These are phyloP conservation scores for Blastobasis lacticolella DNA, from an alignment of 2,888 invertebrate species.

Conservation along the genomic window DNA sequence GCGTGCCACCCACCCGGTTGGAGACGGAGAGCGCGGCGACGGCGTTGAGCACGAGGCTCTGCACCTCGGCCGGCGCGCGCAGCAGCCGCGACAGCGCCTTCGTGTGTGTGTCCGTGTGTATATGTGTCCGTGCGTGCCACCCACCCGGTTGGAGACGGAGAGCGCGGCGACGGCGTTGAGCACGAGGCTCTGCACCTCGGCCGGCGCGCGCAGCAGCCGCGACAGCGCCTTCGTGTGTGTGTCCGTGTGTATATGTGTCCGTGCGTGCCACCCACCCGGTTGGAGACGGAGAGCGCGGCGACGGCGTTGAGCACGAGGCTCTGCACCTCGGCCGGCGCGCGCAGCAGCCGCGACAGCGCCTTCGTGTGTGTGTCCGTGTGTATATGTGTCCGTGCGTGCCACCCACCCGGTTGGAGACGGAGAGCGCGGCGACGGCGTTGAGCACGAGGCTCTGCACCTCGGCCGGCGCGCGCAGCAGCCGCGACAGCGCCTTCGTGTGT, in stretches of 20 bases:
- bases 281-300: slow-evolving; percentile 92
- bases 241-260: neutral
- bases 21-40: slow-evolving; percentile 95
- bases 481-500: slow-evolving; percentile 87
- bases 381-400: neutral
- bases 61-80: slow-evolving; percentile 95
- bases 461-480: slow-evolving; percentile 91
- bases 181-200: slow-evolving; percentile 97
- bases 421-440: slow-evolving; percentile 95
- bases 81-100: slow-evolving; percentile 94
- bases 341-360: slow-evolving; percentile 91
- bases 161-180: slow-evolving; percentile 96
- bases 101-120: slow-evolving; percentile 31
- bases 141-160: slow-evolving; percentile 86
- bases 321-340: slow-evolving; percentile 96
- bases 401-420: slow-evolving; percentile 84
- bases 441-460: slow-evolving; percentile 98
- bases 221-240: slow-evolving; percentile 86
- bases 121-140: slow-evolving; percentile 9
- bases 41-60: slow-evolving; percentile 95
- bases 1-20: slow-evolving; percentile 75
- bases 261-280: slow-evolving; percentile 73
- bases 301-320: slow-evolving; percentile 96
- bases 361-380: slow-evolving; percentile 63
- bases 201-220: slow-evolving; percentile 90